Percentiles rank a stretch among this genome's conserved stretches.
Evolutionary conservation across 2,797 vertebrate species (phyloP).

Genomic region (Chrysolophus pictus): DNA sequence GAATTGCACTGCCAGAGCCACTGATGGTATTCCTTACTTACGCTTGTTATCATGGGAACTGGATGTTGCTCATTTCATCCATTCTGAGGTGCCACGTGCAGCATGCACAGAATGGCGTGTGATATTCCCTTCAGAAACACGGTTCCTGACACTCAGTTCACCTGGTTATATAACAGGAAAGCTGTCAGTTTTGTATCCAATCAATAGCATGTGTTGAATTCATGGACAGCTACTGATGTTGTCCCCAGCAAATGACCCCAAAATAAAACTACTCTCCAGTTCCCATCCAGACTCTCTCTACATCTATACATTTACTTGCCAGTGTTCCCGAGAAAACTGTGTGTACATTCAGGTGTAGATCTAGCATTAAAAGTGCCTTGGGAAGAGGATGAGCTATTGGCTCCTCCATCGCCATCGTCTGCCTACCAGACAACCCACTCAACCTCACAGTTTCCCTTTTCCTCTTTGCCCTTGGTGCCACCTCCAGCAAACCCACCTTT

Average conservation of each 20-base stretch:
- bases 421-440: background rate
- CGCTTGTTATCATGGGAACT: background rate
- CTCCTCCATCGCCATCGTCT: background rate
- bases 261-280: background rate
- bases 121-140: background rate
- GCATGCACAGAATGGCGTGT: rapidly evolving
- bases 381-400: background rate
- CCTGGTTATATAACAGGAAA: background rate
- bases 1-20: background rate
- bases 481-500: background rate
- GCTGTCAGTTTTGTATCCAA: background rate
- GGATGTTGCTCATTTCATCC: background rate
- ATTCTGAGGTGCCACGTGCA: rapidly evolving
- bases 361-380: background rate
- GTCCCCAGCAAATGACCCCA: background rate
- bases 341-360: background rate
- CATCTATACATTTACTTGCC: background rate
- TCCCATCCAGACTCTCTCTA: background rate
- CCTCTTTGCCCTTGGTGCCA: background rate
- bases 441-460: background rate
- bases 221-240: rapidly evolving
- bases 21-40: background rate
- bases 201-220: background rate
- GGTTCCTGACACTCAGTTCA: rapidly evolving
- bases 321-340: background rate